phyloP scores from a whole-genome alignment of 2,797 vertebrate species.

The Parambassis ranga region DNA sequence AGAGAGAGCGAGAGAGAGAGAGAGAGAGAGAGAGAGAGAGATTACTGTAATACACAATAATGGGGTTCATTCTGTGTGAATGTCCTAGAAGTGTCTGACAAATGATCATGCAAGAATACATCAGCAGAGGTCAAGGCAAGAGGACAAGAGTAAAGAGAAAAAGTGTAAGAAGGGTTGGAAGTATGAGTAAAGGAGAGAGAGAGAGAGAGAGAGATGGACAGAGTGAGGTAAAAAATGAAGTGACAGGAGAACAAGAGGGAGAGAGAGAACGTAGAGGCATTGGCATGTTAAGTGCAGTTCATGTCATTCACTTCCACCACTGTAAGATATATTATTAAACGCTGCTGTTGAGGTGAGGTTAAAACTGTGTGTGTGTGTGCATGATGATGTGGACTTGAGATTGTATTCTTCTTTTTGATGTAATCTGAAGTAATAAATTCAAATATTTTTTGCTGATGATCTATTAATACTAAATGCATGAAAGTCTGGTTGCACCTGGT shows the following conservation, averaged over 20 bases:
- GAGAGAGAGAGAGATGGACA: slow-evolving; percentile 6
- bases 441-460: too few relatives aligned
- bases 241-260: neutral
- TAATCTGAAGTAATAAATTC: too few relatives aligned
- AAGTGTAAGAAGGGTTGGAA: slow-evolving; percentile 6
- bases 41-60: slow-evolving; percentile 48
- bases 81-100: slow-evolving; percentile 66
- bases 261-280: slow-evolving; percentile 6
- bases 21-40: slow-evolving; percentile 17
- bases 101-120: slow-evolving; percentile 58
- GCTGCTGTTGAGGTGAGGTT: slow-evolving; percentile 30
- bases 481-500: too few relatives aligned
- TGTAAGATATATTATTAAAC: slow-evolving; percentile 63
- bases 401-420: too few relatives aligned
- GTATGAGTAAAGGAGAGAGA: slow-evolving; percentile 37
- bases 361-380: slow-evolving; percentile 1
- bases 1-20: neutral
- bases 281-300: slow-evolving; percentile 51
- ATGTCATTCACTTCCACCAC: slow-evolving; percentile 50
- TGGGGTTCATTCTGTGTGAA: slow-evolving; percentile 47
- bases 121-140: slow-evolving; percentile 63
- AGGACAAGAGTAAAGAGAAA: slow-evolving; percentile 18
- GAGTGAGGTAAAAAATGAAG: neutral
- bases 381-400: neutral
- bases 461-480: too few relatives aligned